Percentiles rank a stretch among this genome's conserved stretches.
phyloP scores from a whole-genome alignment of 2,888 invertebrate genomes.

The Drosophila eohydei region DNA sequence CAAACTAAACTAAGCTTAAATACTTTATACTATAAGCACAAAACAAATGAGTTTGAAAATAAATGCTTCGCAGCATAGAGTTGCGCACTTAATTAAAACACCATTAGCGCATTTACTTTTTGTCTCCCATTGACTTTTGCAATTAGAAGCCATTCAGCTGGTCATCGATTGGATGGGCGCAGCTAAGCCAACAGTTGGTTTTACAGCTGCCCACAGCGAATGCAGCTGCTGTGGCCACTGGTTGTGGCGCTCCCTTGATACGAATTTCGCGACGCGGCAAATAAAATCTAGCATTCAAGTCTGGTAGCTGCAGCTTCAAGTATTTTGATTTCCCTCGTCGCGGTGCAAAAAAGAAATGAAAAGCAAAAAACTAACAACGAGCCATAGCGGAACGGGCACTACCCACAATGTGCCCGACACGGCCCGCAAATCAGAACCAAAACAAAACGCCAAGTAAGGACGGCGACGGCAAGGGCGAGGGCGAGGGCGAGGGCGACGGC shows the following conservation, averaged over 20 bases:
- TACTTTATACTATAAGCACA: neutral
- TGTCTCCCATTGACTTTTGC: slow-evolving; percentile 9
- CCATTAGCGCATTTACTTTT: slow-evolving; percentile 7
- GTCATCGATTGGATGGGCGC: slow-evolving; percentile 31
- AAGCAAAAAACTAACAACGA: slow-evolving; percentile 39
- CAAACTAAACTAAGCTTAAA: neutral
- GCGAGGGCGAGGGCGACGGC: slow-evolving; percentile 7
- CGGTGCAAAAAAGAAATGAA: slow-evolving; percentile 11
- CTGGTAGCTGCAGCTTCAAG: slow-evolving; percentile 55
- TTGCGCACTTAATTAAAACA: slow-evolving; percentile 2
- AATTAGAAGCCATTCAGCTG: slow-evolving; percentile 50
- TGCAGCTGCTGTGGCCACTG: slow-evolving; percentile 19
- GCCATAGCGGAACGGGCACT: slow-evolving; percentile 20
- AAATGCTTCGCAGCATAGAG: neutral
- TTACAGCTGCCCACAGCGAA: slow-evolving; percentile 51
- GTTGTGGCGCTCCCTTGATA: slow-evolving; percentile 14
- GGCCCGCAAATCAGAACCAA: slow-evolving; percentile 66
- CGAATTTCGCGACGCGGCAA: slow-evolving; percentile 64
- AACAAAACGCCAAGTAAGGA: slow-evolving; percentile 62
- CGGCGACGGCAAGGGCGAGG: slow-evolving; percentile 2
- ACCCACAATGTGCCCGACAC: slow-evolving; percentile 21
- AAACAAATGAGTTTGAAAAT: neutral
- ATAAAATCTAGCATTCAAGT: slow-evolving; percentile 74
- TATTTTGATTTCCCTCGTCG: slow-evolving; percentile 77
- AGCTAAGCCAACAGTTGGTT: slow-evolving; percentile 75